Percentiles rank a stretch among this genome's conserved stretches.
These are phyloP conservation scores for Panagrolaimus sp. DNA, from an alignment of 1,140 invertebrate genomes.

Conservation along the genomic window DNA sequence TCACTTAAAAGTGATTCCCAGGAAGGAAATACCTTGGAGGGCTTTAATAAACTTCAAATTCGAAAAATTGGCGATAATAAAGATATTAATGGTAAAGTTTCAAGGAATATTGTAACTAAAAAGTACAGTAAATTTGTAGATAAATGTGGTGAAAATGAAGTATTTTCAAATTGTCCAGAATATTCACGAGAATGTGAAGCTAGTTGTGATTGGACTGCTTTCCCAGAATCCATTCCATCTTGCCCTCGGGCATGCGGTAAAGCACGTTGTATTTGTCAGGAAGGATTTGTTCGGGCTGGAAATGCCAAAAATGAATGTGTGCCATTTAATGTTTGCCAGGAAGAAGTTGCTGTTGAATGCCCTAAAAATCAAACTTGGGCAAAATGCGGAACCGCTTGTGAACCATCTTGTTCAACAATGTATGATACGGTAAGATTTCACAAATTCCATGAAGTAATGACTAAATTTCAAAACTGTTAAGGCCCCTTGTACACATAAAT, in stretches of 20 bases:
- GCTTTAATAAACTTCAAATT: constrained; percentile 11
- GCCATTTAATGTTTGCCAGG: constrained; percentile 48
- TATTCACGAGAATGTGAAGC: constrained; percentile 51
- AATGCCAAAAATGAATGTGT: constrained; percentile 47
- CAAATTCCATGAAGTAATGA: no score
- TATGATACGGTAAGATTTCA: no score
- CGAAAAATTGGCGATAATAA: not conserved
- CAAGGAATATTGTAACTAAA: no score
- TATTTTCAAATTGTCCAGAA: constrained; percentile 50
- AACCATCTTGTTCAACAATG: constrained; percentile 33
- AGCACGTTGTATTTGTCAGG: constrained; percentile 55
- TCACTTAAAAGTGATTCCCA: not conserved
- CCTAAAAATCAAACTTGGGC: constrained; percentile 53
- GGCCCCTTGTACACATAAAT: constrained; percentile 49
- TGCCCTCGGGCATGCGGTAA: constrained; percentile 47
- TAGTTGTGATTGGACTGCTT: constrained; percentile 54
- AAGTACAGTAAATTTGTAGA: not conserved
- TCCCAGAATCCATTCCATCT: constrained; percentile 52
- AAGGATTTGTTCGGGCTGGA: constrained; percentile 47
- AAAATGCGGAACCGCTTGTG: constrained; percentile 57
- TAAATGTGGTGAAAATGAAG: constrained; percentile 48
- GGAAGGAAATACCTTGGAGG: not conserved
- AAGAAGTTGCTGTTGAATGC: constrained; percentile 32
- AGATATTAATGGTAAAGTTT: not conserved
- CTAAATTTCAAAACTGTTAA: no score